Conservation (phyloP, 1,140 invertebrate species). For the Drepana arcuata region DNA sequence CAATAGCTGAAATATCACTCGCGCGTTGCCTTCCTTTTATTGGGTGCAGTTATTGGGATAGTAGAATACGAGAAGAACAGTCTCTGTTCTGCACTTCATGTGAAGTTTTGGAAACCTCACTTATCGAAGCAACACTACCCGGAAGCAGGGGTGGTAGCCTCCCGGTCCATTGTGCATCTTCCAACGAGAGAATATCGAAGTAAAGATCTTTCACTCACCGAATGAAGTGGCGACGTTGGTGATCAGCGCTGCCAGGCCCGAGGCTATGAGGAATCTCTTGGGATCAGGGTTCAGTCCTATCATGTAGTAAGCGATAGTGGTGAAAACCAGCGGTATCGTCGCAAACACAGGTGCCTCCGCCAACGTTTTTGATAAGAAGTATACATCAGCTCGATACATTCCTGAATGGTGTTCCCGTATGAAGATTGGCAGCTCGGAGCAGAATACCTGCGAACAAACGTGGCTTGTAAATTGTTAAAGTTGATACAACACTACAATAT, state of each 20-base stretch:
- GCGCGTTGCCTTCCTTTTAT: no score
- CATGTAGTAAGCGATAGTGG: conserved; percentile 89
- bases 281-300: conserved; percentile 84
- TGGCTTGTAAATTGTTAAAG: no score
- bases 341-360: conserved; percentile 90
- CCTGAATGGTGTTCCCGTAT: conserved; percentile 92
- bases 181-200: background rate
- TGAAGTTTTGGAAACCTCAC: no score
- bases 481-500: no score
- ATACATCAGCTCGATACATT: conserved; percentile 93
- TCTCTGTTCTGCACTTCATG: no score
- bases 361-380: conserved; percentile 93
- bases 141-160: no score
- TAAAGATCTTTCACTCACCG: conserved; percentile 73
- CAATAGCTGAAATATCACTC: no score
- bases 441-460: conserved; percentile 92
- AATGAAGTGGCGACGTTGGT: conserved; percentile 94
- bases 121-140: no score
- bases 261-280: conserved; percentile 82
- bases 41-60: no score
- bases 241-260: conserved; percentile 84
- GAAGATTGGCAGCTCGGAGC: conserved; percentile 92
- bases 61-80: no score
- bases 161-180: background rate
- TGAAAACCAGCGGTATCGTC: conserved; percentile 87